Conservation (phyloP, 2,113 vertebrate species). For the Leptosomus discolor region DNA sequence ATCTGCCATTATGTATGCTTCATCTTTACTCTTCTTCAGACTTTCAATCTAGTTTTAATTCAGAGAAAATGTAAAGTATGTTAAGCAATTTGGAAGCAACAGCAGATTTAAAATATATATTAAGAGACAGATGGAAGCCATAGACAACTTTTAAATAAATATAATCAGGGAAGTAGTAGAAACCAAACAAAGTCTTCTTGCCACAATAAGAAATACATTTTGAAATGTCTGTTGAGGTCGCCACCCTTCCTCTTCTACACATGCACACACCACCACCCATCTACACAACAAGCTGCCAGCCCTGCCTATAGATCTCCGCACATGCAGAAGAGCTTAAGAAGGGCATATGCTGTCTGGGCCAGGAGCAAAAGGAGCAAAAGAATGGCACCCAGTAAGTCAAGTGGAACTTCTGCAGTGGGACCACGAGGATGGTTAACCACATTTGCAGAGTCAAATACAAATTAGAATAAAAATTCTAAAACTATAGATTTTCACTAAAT, state of each 20-base stretch:
- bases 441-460: background rate
- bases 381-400: rapidly evolving
- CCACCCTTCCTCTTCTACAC: background rate
- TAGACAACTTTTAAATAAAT: background rate
- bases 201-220: background rate
- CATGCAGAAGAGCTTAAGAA: background rate
- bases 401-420: background rate
- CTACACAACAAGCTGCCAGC: background rate
- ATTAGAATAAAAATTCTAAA: background rate
- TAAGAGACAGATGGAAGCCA: background rate
- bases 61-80: background rate
- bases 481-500: background rate
- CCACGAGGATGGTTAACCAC: background rate
- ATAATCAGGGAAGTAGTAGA: background rate
- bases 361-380: background rate
- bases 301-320: background rate
- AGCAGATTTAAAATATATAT: background rate
- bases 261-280: background rate
- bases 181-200: background rate
- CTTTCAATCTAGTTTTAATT: slow-evolving; percentile 76
- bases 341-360: rapidly evolving
- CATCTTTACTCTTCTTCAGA: slow-evolving; percentile 82
- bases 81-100: background rate
- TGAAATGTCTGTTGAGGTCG: background rate
- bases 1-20: slow-evolving; percentile 85